Conservation (phyloP, 2,888 invertebrate species). For the Tinea semifulvella region DNA sequence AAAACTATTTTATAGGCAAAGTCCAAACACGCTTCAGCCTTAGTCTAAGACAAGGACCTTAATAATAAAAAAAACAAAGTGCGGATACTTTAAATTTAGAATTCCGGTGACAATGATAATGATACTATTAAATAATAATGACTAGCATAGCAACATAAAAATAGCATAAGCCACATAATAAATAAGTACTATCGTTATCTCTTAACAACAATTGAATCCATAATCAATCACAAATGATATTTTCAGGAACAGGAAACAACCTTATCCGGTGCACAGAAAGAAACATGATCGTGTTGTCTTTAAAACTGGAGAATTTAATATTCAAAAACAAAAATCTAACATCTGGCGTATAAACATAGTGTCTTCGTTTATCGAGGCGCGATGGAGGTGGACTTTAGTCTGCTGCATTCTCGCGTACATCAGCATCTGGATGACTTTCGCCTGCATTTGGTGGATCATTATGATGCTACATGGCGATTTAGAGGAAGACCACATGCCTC, state of each 20-base stretch:
- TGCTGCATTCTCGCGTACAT: conserved; percentile 87
- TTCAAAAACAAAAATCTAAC: conserved; percentile 76
- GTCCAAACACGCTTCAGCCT: too few relatives aligned
- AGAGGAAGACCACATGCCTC: conserved; percentile 65
- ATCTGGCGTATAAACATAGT: conserved; percentile 77
- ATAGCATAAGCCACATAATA: too few relatives aligned
- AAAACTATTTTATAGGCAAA: too few relatives aligned
- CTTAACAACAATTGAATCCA: not conserved
- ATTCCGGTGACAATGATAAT: too few relatives aligned
- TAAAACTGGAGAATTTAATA: conserved; percentile 88
- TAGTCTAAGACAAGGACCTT: too few relatives aligned
- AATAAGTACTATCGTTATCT: too few relatives aligned
- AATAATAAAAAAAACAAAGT: too few relatives aligned
- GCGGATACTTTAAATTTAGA: too few relatives aligned
- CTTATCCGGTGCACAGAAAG: conserved; percentile 16
- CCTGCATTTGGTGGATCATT: conserved; percentile 90
- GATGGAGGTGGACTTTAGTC: conserved; percentile 90
- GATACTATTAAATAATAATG: too few relatives aligned
- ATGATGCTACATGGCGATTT: conserved; percentile 90
- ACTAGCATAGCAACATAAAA: too few relatives aligned
- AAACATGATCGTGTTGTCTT: conserved; percentile 70
- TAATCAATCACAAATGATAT: not conserved
- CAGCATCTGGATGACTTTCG: conserved; percentile 87
- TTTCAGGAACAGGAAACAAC: conserved; percentile 5
- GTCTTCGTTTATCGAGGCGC: conserved; percentile 80